Base-by-base conservation (phyloP, 2,113 vertebrate genomes). In the Gambusia affinis region DNA sequence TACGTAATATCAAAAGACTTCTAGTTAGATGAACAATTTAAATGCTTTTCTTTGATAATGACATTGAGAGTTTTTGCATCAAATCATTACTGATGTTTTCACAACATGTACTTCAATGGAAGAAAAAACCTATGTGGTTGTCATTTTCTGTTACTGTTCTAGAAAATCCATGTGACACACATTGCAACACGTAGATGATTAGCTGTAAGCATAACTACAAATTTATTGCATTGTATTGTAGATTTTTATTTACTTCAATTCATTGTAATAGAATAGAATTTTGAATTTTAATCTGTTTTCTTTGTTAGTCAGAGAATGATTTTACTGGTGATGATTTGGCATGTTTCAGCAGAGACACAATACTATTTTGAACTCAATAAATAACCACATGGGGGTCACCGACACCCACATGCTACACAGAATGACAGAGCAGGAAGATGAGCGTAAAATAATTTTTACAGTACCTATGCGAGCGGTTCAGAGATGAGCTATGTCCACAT, bases 391-490 rank as follows among this genome's bases (percentile, higher is more conserved):
- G 61, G 74, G 22, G 74, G 65, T 84, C 76, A 72, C 4, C 5
- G 66, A 66, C 67, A 2, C 73, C 83, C 83, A 89, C 87, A 57
- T 12, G 37, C 73, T 71, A 67, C 67, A 67, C 72, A 84, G 70
- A 81, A 75, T 78, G 11, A 44, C 30, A 84, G 31, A 29, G 24
- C 75, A 79, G 79, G 78, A 88, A 89, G 67, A 82, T 60, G 69
- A 75, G 27, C 19, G 61, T 39, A n/a, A 76, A 72, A 33, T 57
- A 17, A 72, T 81, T 76, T 57, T 78, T 86, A 90, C 91, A 64
- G 62, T 90, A 90, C 89, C 91, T 90, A 84, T 57, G 67, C 68
- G 51, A 84, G 86, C 37, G 54, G 77, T 54, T 91, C 82, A 81
- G 60, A 72, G 70, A 51, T 27, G 37, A 82, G 67, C 44, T 27